Base-by-base conservation (phyloP, 2,113 vertebrate genomes). In the Oreotragus oreotragus region DNA sequence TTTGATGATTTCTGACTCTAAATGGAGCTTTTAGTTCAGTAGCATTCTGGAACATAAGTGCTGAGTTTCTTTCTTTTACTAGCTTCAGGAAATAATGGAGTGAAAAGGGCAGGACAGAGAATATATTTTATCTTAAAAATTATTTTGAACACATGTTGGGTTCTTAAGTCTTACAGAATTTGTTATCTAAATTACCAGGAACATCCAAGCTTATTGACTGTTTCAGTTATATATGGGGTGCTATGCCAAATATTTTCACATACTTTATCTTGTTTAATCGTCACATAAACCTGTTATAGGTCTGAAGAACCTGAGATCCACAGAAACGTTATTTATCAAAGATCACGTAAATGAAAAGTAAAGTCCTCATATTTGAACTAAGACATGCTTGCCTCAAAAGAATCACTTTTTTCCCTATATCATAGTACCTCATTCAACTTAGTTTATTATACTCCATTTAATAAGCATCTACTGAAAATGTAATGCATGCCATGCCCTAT, bases 111-210 rank as follows among this genome's bases (percentile, higher is more conserved):
- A 84, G 13, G 36, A 27, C 55, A 57, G 62, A 94, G 30, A 87
- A 47, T n/a, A 47, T 33, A 33, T 84, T 28, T 58, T 84, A 77
- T n/a, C 84, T 79, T 85, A 27, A 85, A 51, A 55, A 16, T 64
- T 84, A 62, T 53, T 95, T 79, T 85, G 47, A 79, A 39, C 86
- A 47, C 2, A 28, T 23, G 8, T 58, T 27, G 14, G 36, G 36
- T 87, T 92, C 62, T 91, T 91, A 84, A 88, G 49, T 93, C 14
- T 77, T 84, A 53, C 19, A 84, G 49, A 88, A 79, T 91, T 96
- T 77, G 84, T 27, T 49, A 66, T 53, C 47, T 66, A 49, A 91
- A 79, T 79, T 84, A 79, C 17, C 13, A n/a, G 58, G 64, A 73
- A 30, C 6, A 84, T 33, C 45, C 21, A 39, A 27, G 84, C 25